Base-by-base conservation (phyloP, 2,888 invertebrate genomes). In the Lysandra bellargus region DNA sequence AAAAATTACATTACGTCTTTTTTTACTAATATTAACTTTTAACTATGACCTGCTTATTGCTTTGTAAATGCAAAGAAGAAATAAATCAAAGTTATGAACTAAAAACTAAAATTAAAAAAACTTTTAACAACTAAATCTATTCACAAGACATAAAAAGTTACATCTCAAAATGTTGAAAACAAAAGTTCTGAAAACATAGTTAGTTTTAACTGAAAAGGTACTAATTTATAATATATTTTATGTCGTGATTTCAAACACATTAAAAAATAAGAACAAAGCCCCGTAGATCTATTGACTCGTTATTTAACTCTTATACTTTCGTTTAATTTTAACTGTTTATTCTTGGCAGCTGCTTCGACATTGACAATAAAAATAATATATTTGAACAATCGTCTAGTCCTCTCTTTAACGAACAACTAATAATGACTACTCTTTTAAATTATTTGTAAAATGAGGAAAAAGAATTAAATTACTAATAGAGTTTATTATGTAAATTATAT, bases 301-400 rank as follows among this genome's bases (percentile, higher is more conserved):
- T 14, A 33, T 69, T 69, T 69, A 37, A 69, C 69, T 69, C 14
- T 5, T 69, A 69, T 14, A 33, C 4, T 69, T 37, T 69, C 4
- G 33, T 69, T 69, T 69, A 69, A 76, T 53, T 53, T 76, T 53
- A 53, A 33, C 76, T 33, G 33, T 30, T 53, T 33, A 33, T 30
- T 33, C 53, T 76, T 76, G 57, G 76, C 76, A 76, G 33, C 17
- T 33, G 57, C 33, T 33, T 33, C 5, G 76, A 17, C 76, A 76
- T 76, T 76, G 76, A 76, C 76, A 76, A 57, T 69, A 69, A 76
- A 57, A 76, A 57, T 69, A 69, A 69, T 76, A 57, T 76, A 76
- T 76, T 76, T 33, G 33, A 4, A 75, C 75, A 49, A 69, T 69
- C 6, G 69, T 30, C 44, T 49, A 49, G 49, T 53, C 75, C 23